Conservation (phyloP, 2,888 invertebrate species). For the Alsophila aescularia region DNA sequence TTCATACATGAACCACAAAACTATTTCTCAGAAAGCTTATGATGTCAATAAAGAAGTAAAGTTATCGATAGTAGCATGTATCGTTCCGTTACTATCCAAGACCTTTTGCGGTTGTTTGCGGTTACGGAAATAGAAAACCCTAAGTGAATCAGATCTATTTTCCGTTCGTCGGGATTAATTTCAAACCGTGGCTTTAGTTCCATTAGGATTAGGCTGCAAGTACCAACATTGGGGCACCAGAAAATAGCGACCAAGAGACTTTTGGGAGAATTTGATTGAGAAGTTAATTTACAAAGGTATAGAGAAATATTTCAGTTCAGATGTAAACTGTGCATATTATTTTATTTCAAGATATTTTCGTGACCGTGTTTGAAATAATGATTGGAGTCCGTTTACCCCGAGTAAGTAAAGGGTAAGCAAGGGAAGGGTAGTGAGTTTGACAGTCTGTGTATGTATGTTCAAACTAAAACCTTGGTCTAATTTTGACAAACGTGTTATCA, state of each 20-base stretch:
- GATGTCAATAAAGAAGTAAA: slow-evolving; percentile 1
- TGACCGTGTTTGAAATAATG: no score
- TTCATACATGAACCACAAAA: background rate
- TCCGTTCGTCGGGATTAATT: slow-evolving; percentile 42
- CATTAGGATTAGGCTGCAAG: slow-evolving; percentile 9
- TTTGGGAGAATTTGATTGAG: no score
- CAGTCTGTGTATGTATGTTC: no score
- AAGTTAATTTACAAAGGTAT: no score
- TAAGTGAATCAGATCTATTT: slow-evolving; percentile 51
- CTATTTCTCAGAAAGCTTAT: background rate
- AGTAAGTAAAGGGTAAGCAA: no score
- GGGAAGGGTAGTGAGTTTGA: no score
- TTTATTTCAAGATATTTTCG: no score
- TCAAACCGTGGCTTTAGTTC: slow-evolving; percentile 16
- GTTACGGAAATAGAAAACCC: slow-evolving; percentile 49
- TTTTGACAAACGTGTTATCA: no score
- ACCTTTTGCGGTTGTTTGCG: slow-evolving; percentile 40
- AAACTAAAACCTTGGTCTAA: no score
- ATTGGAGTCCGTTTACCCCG: no score
- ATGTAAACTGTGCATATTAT: no score
- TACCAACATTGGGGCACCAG: background rate
- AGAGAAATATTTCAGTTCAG: no score
- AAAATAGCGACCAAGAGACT: background rate
- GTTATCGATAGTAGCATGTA: slow-evolving; percentile 11
- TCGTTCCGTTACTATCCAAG: slow-evolving; percentile 8